These are phyloP conservation scores for Daubentonia madagascariensis DNA, from an alignment of 2,113 vertebrate genomes.

Conservation along the genomic window DNA sequence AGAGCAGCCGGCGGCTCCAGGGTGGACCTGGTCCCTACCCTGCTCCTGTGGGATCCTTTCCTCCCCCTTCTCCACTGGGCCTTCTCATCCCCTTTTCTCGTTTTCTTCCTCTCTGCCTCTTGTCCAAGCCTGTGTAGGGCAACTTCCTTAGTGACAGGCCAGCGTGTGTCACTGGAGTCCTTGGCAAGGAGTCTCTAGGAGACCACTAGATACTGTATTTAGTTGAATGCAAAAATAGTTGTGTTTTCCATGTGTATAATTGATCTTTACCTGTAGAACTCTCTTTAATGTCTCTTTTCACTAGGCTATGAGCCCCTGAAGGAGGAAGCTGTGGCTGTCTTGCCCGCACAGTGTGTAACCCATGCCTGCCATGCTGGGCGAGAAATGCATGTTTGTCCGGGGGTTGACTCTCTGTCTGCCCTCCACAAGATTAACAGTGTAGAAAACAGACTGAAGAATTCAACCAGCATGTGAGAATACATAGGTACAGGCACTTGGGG, in stretches of 20 bases:
- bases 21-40: not conserved
- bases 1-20: not conserved
- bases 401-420: too few relatives aligned
- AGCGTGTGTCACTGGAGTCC: not conserved
- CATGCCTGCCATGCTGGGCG: too few relatives aligned
- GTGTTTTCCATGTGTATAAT: not conserved
- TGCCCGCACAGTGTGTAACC: fast-evolving
- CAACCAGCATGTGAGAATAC: fast-evolving
- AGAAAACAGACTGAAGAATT: not conserved
- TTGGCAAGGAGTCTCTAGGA: fast-evolving
- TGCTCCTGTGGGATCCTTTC: not conserved
- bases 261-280: too few relatives aligned
- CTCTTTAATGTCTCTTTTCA: fast-evolving
- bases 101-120: not conserved
- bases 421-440: fast-evolving
- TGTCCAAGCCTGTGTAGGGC: not conserved
- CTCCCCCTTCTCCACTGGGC: fast-evolving
- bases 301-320: not conserved
- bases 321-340: not conserved
- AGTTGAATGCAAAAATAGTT: too few relatives aligned
- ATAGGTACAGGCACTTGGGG: not conserved
- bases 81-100: not conserved
- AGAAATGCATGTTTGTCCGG: fast-evolving
- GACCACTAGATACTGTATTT: not conserved
- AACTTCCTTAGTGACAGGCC: not conserved